Conservation (phyloP, 2,888 invertebrate species). For the Chirona hameri region DNA sequence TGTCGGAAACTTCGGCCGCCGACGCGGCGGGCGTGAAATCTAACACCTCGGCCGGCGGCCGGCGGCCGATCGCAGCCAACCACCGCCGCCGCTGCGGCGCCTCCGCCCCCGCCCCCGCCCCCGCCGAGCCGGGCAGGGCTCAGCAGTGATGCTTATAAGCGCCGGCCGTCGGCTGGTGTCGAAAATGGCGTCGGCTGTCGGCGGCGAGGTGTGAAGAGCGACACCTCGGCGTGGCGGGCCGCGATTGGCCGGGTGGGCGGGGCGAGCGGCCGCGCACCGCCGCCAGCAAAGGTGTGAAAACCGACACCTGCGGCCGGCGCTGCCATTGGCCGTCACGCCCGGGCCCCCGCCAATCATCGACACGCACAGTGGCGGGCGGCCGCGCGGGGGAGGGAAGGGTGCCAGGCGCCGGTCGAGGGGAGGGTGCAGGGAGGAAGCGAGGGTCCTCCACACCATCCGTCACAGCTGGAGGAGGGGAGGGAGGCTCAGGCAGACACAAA, state of each 20-base stretch:
- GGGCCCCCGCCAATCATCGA: background rate
- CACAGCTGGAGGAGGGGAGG: no score
- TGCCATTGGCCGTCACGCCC: background rate
- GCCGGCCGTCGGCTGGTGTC: background rate
- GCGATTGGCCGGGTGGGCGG: background rate
- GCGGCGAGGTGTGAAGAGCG: conserved; percentile 12
- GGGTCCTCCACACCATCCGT: no score
- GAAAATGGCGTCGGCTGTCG: conserved; percentile 2
- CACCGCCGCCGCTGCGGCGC: background rate
- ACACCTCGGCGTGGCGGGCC: background rate
- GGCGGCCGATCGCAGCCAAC: background rate
- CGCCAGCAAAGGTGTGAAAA: conserved; percentile 25
- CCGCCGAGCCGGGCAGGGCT: no score
- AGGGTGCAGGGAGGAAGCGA: no score
- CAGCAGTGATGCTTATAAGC: no score
- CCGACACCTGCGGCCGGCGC: background rate
- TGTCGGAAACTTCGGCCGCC: background rate
- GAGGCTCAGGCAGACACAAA: no score
- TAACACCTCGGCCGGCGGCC: background rate
- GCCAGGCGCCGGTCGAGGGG: background rate
- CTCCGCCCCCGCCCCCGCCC: background rate
- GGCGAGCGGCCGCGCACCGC: background rate
- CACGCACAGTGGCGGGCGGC: background rate
- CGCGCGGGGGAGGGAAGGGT: background rate
- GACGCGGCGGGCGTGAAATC: background rate